phyloP scores from a whole-genome alignment of 2,888 invertebrate genomes.

The Lysandra bellargus region DNA sequence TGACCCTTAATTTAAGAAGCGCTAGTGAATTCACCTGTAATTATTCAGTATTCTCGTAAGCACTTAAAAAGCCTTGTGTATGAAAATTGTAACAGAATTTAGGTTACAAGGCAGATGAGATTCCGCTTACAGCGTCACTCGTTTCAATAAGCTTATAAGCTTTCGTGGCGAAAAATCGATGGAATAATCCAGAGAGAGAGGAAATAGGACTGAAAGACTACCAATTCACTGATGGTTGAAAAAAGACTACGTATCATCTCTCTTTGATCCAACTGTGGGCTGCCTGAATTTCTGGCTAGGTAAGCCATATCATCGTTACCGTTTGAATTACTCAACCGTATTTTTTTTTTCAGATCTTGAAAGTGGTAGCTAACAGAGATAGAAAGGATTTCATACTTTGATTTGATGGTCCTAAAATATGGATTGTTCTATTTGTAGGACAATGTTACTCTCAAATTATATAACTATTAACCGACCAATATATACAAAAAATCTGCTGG shows the following conservation, averaged over 20 bases:
- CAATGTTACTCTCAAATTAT: no score
- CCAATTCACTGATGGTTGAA: constrained; percentile 4
- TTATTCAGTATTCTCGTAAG: neutral
- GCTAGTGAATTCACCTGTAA: neutral
- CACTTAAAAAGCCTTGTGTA: neutral
- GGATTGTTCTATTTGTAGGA: no score
- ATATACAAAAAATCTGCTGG: no score
- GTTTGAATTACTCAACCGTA: no score
- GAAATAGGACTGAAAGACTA: neutral
- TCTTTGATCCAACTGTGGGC: neutral
- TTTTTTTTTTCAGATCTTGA: no score
- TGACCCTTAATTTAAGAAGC: neutral
- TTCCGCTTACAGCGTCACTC: constrained; percentile 19
- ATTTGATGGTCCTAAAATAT: no score
- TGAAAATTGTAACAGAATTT: constrained; percentile 9
- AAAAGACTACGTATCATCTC: neutral
- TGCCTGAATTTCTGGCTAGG: neutral
- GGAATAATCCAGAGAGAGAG: neutral
- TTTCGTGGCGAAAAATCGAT: constrained; percentile 31
- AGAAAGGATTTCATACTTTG: no score
- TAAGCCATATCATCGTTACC: no score
- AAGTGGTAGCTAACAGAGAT: no score
- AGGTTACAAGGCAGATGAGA: constrained; percentile 22
- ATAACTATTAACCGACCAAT: no score
- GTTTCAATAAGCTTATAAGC: constrained; percentile 19